These are phyloP conservation scores for Empis livida DNA, from an alignment of 2,888 invertebrate genomes.

Conservation along the genomic window DNA sequence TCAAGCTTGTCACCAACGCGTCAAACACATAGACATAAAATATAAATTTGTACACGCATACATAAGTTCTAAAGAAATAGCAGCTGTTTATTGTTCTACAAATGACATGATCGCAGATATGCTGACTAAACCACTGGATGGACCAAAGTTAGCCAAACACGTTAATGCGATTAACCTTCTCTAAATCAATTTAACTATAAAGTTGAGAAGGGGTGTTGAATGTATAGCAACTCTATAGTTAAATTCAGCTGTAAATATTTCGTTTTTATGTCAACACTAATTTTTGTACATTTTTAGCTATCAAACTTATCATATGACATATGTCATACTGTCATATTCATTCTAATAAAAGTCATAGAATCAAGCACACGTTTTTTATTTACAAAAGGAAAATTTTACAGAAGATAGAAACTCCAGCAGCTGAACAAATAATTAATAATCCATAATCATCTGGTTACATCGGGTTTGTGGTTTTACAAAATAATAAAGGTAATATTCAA, in stretches of 20 bases:
- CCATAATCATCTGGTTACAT: too few species aligned
- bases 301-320: too few species aligned
- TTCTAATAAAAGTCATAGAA: too few species aligned
- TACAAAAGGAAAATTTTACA: too few species aligned
- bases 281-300: too few species aligned
- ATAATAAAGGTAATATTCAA: too few species aligned
- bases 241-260: neutral
- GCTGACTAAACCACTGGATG: neutral
- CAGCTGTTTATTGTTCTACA: neutral
- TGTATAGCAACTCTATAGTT: neutral
- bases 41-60: neutral
- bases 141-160: neutral
- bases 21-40: neutral
- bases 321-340: too few species aligned
- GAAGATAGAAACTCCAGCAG: too few species aligned
- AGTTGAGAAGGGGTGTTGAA: conserved; percentile 1
- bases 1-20: neutral
- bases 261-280: too few species aligned
- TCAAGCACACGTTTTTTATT: too few species aligned
- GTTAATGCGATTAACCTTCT: neutral
- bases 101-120: conserved; percentile 1
- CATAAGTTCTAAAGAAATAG: neutral
- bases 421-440: too few species aligned
- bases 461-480: too few species aligned
- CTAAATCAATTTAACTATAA: neutral